Evolutionary conservation across 1,140 invertebrate species (phyloP).

Genomic region (Drosophila ohnishii): DNA sequence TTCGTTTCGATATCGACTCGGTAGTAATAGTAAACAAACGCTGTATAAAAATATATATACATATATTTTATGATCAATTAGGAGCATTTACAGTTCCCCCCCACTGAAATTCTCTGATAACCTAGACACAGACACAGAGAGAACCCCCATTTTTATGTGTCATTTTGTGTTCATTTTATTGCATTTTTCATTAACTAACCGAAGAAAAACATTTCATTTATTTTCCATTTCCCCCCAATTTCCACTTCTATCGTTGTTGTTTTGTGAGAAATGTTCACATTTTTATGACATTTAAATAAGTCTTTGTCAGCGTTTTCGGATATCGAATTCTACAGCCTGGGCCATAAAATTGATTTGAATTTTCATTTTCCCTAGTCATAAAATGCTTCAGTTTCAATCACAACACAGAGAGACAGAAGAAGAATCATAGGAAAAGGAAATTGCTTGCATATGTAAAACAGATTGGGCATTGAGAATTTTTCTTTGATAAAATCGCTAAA

Average conservation of each 20-base stretch:
- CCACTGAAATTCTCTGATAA: constrained; percentile 29
- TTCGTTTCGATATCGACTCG: constrained; percentile 35
- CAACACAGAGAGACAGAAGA: constrained; percentile 20
- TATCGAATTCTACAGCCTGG: constrained; percentile 63
- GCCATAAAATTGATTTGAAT: constrained; percentile 58
- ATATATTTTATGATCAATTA: constrained; percentile 69
- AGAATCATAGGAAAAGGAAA: constrained; percentile 11
- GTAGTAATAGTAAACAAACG: constrained; percentile 27
- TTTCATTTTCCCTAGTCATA: constrained; percentile 38
- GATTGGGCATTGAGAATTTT: constrained; percentile 53
- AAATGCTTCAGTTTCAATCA: constrained; percentile 61
- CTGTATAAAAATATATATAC: constrained; percentile 25
- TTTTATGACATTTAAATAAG: constrained; percentile 80
- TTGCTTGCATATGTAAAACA: constrained; percentile 64
- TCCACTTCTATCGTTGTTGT: constrained; percentile 19
- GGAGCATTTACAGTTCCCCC: constrained; percentile 67
- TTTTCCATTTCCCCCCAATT: constrained; percentile 36
- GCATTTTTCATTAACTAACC: constrained; percentile 76
- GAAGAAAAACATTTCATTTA: constrained; percentile 72
- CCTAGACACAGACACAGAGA: constrained; percentile 6
- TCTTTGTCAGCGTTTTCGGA: constrained; percentile 70
- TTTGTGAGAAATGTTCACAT: constrained; percentile 64
- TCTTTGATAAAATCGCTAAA: constrained; percentile 68
- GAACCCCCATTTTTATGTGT: constrained; percentile 48
- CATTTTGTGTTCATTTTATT: constrained; percentile 74